These are phyloP conservation scores for Ephialtes manifestator DNA, from an alignment of 2,888 invertebrate species.

Conservation along the genomic window DNA sequence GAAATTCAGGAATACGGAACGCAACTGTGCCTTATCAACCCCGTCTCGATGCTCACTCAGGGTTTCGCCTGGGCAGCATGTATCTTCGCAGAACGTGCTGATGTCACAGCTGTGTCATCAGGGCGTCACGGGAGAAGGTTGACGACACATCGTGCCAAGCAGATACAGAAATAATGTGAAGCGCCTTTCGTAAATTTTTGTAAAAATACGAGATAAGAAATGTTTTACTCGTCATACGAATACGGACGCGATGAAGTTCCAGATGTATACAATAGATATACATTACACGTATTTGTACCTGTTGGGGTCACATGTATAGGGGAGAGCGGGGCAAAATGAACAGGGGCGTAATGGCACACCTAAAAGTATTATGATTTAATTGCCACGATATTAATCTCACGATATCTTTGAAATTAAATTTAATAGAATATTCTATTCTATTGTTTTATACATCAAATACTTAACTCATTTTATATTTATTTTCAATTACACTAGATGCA, in stretches of 20 bases:
- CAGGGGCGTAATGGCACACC: too few relatives aligned
- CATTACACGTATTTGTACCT: too few relatives aligned
- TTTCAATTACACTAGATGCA: too few relatives aligned
- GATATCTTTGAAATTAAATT: too few relatives aligned
- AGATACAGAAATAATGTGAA: constrained; percentile 22
- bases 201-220: constrained; percentile 3
- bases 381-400: too few relatives aligned
- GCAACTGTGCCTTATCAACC: constrained; percentile 58
- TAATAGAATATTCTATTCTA: too few relatives aligned
- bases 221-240: constrained; percentile 1
- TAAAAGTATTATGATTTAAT: too few relatives aligned
- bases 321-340: too few relatives aligned
- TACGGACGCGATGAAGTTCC: background rate
- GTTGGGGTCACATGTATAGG: too few relatives aligned
- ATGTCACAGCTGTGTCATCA: constrained; percentile 62
- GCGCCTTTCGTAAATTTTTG: background rate
- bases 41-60: constrained; percentile 40
- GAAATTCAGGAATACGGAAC: constrained; percentile 15
- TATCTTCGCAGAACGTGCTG: constrained; percentile 50
- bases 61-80: constrained; percentile 23
- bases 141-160: constrained; percentile 15
- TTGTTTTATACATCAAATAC: too few relatives aligned
- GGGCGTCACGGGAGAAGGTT: constrained; percentile 31
- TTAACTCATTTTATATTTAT: too few relatives aligned
- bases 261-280: background rate